Evolutionary conservation across 23 tunicate species (phyloP), one percentile per base, ranked within the genome.

Genomic region (Trididemnum clinides): DNA sequence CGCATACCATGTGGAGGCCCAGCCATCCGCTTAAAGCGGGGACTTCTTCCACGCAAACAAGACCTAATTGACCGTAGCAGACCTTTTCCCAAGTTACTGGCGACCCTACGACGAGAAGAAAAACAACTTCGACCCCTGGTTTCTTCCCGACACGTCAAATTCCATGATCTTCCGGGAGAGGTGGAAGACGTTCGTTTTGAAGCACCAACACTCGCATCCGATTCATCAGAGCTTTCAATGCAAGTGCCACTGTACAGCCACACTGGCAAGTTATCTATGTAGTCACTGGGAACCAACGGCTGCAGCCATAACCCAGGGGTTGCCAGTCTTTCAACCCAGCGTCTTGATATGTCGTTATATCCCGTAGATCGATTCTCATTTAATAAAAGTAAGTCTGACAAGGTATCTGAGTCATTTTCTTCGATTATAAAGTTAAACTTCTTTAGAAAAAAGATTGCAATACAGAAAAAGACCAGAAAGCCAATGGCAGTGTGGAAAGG

Each of bases 221-320:
- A 31, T 25, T 77, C 83, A 21, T 72, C 81, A 4, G 89, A 85
- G 27, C 64, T 59, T 5, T 38, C 30, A 0, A 77, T 20, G 21
- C 81, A 72, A 18, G 30, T 28, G 2, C 81, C 88, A 2, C 84
- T 39, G 38, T 79, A 87, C 35, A 50, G 36, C 91, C 91, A 87
- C 5, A 87, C 91, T 20, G 91, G 85, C 25, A 87, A 70, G 28
- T 87, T 83, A n/a, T 78, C 84, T 10, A 87, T 87, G 85, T 87
- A 87, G 28, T 87, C 91, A 29, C 28, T 70, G 1, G 91, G 72
- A 34, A 87, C 77, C 38, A 87, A 81, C 0, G 91, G 91, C 71
- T 87, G 85, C 15, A 87, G 81, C 91, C 91, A 87, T 34, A 87
- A 50, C n/a, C 65, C 84, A 20, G 91, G 91, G 25, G 91, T 87